Conservation (phyloP, 2,113 vertebrate species). For the Passer montanus region DNA sequence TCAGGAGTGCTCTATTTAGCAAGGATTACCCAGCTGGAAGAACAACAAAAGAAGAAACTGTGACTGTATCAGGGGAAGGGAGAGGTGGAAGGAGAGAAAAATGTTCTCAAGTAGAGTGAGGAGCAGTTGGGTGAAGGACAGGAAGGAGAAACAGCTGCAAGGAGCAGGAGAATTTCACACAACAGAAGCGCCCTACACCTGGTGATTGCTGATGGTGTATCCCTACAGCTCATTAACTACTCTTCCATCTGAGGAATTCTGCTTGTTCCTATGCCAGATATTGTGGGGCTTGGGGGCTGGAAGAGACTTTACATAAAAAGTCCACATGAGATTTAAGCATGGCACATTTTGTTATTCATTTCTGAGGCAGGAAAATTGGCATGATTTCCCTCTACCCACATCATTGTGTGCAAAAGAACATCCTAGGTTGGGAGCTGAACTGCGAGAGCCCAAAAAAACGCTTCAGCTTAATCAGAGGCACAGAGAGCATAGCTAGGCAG, state of each 20-base stretch:
- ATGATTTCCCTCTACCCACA: not conserved
- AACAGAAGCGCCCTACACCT: rapidly evolving
- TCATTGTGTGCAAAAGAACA: not conserved
- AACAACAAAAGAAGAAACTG: not conserved
- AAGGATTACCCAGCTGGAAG: not conserved
- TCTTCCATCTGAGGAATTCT: not conserved
- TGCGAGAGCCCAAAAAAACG: not conserved
- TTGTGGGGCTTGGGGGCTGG: not conserved
- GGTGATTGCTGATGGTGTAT: not conserved
- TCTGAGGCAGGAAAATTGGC: not conserved
- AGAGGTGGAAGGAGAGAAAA: not conserved
- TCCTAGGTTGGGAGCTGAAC: not conserved
- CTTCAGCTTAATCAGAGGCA: not conserved
- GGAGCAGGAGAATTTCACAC: not conserved
- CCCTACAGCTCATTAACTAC: not conserved
- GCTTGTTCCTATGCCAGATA: not conserved
- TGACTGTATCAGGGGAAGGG: not conserved
- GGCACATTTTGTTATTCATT: not conserved
- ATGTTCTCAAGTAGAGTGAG: not conserved
- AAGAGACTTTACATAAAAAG: not conserved
- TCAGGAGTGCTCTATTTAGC: not conserved
- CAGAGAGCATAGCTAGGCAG: not conserved
- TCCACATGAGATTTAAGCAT: rapidly evolving
- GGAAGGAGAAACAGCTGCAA: not conserved
- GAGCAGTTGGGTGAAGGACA: rapidly evolving